phyloP scores from a whole-genome alignment of 2,113 vertebrate genomes.

The Pachycephala philippinensis region DNA sequence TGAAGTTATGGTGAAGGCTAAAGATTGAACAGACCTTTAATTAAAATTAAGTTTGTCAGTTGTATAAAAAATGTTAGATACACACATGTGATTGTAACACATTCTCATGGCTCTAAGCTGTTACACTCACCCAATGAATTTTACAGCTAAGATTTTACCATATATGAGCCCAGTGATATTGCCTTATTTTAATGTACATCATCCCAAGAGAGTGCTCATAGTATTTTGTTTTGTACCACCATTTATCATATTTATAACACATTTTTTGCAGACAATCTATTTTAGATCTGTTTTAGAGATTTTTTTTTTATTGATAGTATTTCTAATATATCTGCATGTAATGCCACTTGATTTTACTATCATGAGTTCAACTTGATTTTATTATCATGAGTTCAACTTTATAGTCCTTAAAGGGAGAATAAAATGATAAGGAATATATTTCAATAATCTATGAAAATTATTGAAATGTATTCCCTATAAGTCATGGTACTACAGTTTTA shows the following conservation, averaged over 20 bases:
- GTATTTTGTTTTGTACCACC: background rate
- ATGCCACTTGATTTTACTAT: background rate
- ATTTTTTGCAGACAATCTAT: slow-evolving; percentile 16
- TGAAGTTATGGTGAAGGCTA: background rate
- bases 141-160: background rate
- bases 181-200: background rate
- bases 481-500: slow-evolving; percentile 20
- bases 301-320: slow-evolving; percentile 12
- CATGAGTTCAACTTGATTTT: background rate
- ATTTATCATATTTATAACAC: background rate
- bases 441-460: slow-evolving; percentile 33
- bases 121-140: background rate
- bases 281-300: background rate
- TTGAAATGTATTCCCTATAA: slow-evolving; percentile 23
- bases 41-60: background rate
- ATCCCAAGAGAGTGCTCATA: background rate
- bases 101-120: background rate
- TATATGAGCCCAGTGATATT: background rate
- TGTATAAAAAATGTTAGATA: background rate
- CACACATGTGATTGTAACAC: background rate
- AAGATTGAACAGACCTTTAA: background rate
- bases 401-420: slow-evolving; percentile 43
- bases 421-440: slow-evolving; percentile 38
- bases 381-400: slow-evolving; percentile 25
- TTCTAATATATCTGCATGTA: background rate